A percentile compares a stretch with the other conserved stretches of the same genome.
Conservation (phyloP, 2,113 vertebrate genomes). For the Onychostoma macrolepis region DNA sequence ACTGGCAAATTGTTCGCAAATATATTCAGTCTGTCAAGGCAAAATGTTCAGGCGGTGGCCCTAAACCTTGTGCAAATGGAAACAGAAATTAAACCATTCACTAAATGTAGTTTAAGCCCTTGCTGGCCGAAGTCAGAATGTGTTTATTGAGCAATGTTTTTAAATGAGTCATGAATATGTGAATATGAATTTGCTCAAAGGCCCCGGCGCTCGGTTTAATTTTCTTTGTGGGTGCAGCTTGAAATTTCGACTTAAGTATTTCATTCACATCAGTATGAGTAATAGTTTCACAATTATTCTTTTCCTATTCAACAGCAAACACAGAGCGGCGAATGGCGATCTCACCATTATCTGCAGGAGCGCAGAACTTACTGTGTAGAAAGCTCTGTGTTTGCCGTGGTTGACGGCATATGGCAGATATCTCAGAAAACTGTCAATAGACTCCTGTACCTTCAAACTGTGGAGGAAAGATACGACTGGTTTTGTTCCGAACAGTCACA, state of each 20-base stretch:
- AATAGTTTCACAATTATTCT: neutral
- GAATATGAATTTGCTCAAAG: constrained; percentile 14
- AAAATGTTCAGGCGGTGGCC: constrained; percentile 23
- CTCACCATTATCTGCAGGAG: constrained; percentile 22
- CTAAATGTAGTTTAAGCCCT: constrained; percentile 19
- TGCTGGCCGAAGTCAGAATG: constrained; percentile 3
- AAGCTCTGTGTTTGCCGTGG: constrained; percentile 6
- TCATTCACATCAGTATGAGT: neutral
- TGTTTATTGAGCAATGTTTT: constrained; percentile 29
- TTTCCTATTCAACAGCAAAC: constrained; percentile 8
- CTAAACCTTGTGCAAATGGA: constrained; percentile 27
- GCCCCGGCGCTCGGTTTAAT: neutral
- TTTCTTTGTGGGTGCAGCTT: constrained; percentile 13
- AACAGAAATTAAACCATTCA: constrained; percentile 33
- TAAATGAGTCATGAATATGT: constrained; percentile 40
- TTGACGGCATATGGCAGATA: constrained; percentile 2
- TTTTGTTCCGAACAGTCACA: constrained; percentile 30
- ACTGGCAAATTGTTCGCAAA: constrained; percentile 32
- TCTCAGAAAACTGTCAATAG: constrained; percentile 14
- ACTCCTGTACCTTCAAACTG: constrained; percentile 27
- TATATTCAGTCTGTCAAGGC: constrained; percentile 30
- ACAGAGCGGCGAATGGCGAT: neutral
- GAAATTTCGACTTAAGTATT: neutral
- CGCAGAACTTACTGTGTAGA: neutral
- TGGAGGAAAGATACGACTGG: constrained; percentile 27